Conservation (phyloP, 2,888 invertebrate genomes). For the Temnothorax unifasciatus region DNA sequence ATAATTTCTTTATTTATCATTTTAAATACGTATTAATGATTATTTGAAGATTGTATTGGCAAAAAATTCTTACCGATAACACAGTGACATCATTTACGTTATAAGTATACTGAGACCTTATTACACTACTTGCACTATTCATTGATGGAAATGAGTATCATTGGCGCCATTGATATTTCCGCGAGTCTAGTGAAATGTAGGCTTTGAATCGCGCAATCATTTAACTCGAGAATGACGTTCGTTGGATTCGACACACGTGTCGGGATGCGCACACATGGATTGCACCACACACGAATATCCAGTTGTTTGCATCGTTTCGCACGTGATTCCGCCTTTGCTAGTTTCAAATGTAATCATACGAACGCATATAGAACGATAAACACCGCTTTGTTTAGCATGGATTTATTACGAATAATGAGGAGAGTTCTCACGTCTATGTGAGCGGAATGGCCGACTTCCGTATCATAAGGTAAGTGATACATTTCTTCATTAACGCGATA, state of each 20-base stretch:
- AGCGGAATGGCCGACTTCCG: not conserved
- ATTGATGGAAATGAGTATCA: constrained; percentile 48
- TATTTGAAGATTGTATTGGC: not conserved
- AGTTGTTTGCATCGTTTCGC: constrained; percentile 22
- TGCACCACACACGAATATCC: not conserved
- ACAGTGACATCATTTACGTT: constrained; percentile 4
- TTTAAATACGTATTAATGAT: not conserved
- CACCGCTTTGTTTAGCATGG: not conserved
- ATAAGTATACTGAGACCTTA: not conserved
- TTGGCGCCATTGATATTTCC: constrained; percentile 60
- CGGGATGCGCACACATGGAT: constrained; percentile 1
- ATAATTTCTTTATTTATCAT: not conserved
- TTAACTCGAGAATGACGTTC: constrained; percentile 23
- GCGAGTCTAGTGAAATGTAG: constrained; percentile 48
- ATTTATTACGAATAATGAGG: constrained; percentile 10
- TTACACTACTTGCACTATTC: constrained; percentile 9
- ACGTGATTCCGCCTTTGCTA: constrained; percentile 30
- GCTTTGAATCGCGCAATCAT: constrained; percentile 41
- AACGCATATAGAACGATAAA: constrained; percentile 41
- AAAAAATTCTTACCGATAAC: constrained; percentile 4
- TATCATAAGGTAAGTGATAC: not conserved
- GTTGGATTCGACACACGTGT: constrained; percentile 6
- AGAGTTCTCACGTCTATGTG: not conserved
- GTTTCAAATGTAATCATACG: constrained; percentile 4
- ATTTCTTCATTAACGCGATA: not conserved